Base-by-base conservation (phyloP, 2,888 invertebrate genomes). In the Sceliomorpha sp. region DNA sequence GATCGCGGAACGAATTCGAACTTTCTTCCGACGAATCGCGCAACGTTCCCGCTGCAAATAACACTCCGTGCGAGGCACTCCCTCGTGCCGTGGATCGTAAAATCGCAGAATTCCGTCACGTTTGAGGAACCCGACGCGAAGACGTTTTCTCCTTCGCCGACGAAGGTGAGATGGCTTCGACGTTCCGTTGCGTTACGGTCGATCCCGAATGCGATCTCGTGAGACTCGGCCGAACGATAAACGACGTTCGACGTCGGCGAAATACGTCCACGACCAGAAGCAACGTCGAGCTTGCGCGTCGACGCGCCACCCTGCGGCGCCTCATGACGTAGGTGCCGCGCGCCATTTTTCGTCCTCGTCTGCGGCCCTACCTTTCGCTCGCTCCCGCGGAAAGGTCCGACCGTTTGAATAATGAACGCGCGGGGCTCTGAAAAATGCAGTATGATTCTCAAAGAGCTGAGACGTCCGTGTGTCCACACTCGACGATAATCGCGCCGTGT, bases 311-410 rank as follows among this genome's bases (percentile, higher is more conserved):
- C 56, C 56, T 48, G 40, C 62, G 32, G 53, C 51, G 17, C 39
- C 50, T 50, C 40, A 45, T 64, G 64, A 70, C 70, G 70, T 64
- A 70, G 60, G 29, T 42, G 44, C 42, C 64, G 56, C 55, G 48
- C 63, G 48, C 63, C 63, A 56, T 63, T 63, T 64, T 48, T 64
- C 56, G 44, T 42, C 40, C 8, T 8, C 26, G 24, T 44, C 34
- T 32, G 13, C 53, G 5, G 12, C 5, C 40, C 31, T 17, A 29
- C 5, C 29, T 6, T 29, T 27, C 31, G 48, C 20, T 37, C 29
- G 26, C 62, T 24, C 37, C 53, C 50, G 59, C 59, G 50, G 50
- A 60, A 40, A 37, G 56, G 37, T 47, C 42, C 36, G 42, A 55
- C 26, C 10, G 27, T 40, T 59, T 48, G 12, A 59, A 50, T 59